Base-by-base conservation (phyloP, 2,888 invertebrate species). In the Nipponacmea schrenckii region DNA sequence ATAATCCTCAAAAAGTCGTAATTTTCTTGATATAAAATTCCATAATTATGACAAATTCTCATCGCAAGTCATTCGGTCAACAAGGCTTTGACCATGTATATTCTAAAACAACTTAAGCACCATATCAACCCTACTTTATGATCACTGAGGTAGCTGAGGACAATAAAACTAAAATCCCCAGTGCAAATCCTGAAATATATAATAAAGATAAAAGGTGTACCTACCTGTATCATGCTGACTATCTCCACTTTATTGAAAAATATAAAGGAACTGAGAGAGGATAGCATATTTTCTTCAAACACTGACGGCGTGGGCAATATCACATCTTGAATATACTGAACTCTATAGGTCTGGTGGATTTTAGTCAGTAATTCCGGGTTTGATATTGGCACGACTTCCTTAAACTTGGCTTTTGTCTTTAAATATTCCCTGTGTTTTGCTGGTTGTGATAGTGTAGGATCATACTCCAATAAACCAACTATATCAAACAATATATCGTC, bases 241-340 rank as follows among this genome's bases (percentile, higher is more conserved):
- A 99, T 99, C 92, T 99, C 98, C 88, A 98, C 96, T 91, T 99
- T 98, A 91, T 98, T 98, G 91, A 99, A 99, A 92, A 97, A 99
- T 90, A 99, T 96, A 92, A 98, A 98, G 92, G 97, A 98, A 89
- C 95, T 96, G 86, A 99, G 91, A 75, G 97, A 96, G 85, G 97
- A 97, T 79, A 99, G 92, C 93, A 98, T 94, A 90, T 98, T 99
- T 90, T 99, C 99, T 89, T 99, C 99, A 90, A 98, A 99, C 84
- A 99, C 96, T 81, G 97, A 97, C 15, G 99, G 98, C 67, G 98
- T 96, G 31, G 99, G 99, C 87, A 99, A 91, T 84, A 99, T 98
- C 84, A 98, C 97, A 91, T 99, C 99, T 83, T 92, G 91, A 85
- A 99, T 98, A 90, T 99, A 99, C 91, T 99, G 99, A 86, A 99